Evolutionary conservation across 2,888 invertebrate genomes (phyloP).

Genomic region (Timema podura): DNA sequence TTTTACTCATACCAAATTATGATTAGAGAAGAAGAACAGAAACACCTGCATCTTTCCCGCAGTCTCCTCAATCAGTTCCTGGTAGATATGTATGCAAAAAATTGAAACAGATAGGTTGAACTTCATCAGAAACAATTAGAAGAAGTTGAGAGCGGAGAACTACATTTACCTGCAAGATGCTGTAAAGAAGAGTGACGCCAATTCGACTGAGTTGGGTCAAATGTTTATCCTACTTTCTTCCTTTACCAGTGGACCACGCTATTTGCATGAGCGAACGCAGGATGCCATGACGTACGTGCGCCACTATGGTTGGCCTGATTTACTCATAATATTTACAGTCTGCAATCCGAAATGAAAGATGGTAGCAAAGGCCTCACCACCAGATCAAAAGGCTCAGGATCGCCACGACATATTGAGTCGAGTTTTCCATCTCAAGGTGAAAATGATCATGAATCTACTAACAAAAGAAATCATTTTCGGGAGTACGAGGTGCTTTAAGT

Average conservation of each 20-base stretch:
- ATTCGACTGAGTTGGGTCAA: constrained; percentile 27
- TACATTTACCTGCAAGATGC: constrained; percentile 36
- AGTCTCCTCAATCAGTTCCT: constrained; percentile 36
- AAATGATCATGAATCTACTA: constrained; percentile 32
- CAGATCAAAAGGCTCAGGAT: constrained; percentile 33
- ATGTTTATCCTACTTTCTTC: constrained; percentile 36
- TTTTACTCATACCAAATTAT: constrained; percentile 35
- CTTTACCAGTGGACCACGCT: constrained; percentile 40
- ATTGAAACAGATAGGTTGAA: constrained; percentile 28
- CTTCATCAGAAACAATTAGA: constrained; percentile 27
- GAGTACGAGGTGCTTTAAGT: neutral
- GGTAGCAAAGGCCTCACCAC: constrained; percentile 34
- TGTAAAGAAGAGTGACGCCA: constrained; percentile 19
- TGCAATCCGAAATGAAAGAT: constrained; percentile 40
- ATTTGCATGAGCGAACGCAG: constrained; percentile 42
- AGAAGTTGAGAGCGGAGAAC: constrained; percentile 31
- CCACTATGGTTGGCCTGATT: constrained; percentile 40
- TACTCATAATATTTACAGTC: constrained; percentile 43
- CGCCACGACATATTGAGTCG: constrained; percentile 36
- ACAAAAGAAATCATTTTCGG: constrained; percentile 36
- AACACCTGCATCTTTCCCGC: constrained; percentile 28
- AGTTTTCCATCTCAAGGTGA: constrained; percentile 37
- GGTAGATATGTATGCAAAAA: constrained; percentile 37
- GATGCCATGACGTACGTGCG: constrained; percentile 42
- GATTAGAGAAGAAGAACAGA: constrained; percentile 21